Conservation (phyloP, 2,888 invertebrate genomes). For the Metopia argyrocephala region DNA sequence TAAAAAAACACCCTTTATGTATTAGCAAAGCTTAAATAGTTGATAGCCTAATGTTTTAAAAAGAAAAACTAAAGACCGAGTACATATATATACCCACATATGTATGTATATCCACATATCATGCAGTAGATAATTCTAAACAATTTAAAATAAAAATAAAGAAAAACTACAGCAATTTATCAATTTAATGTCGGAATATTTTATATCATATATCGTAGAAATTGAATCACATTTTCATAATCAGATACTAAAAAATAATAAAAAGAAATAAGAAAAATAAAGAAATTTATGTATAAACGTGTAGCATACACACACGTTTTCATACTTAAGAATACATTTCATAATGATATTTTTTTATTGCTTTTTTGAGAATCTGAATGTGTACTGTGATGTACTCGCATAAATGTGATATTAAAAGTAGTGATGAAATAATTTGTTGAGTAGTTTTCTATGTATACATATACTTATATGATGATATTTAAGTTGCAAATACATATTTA, state of each 20-base stretch:
- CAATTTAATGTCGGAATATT: slow-evolving; percentile 70
- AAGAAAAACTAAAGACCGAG: slow-evolving; percentile 30
- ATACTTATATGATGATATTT: background rate
- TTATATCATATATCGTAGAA: background rate
- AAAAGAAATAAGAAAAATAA: background rate
- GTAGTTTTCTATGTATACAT: background rate
- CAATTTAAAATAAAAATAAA: slow-evolving; percentile 61
- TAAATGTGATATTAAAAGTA: too few relatives aligned
- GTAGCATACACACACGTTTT: background rate
- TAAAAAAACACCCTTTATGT: too few relatives aligned
- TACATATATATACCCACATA: background rate
- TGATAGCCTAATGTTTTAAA: too few relatives aligned
- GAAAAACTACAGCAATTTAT: slow-evolving; percentile 75
- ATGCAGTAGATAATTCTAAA: slow-evolving; percentile 37
- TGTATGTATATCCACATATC: slow-evolving; percentile 11
- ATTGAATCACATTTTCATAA: slow-evolving; percentile 29
- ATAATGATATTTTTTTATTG: too few relatives aligned
- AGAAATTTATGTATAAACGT: background rate
- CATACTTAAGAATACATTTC: background rate
- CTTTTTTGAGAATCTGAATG: too few relatives aligned
- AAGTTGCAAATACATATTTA: background rate
- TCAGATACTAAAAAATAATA: background rate
- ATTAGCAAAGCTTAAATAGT: too few relatives aligned
- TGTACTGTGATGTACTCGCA: too few relatives aligned
- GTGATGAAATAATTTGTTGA: background rate